A percentile compares a stretch with the other conserved stretches of the same genome.
phyloP scores from a whole-genome alignment of 2,113 vertebrate genomes.

The Lampris megalopsis region DNA sequence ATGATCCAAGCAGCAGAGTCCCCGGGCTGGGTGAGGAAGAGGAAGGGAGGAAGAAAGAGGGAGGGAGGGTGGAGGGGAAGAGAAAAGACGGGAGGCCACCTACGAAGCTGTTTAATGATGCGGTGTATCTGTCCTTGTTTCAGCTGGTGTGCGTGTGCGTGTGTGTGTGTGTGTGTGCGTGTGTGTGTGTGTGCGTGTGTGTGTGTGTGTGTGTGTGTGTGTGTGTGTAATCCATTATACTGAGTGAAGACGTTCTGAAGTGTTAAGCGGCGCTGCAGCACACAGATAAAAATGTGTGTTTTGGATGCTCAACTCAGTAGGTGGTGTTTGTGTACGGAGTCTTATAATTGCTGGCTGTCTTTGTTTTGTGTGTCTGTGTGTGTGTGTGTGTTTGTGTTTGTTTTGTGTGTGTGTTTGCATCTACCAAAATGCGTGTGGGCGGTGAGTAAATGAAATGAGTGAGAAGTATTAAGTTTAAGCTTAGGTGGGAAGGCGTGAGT shows the following conservation, averaged over 20 bases:
- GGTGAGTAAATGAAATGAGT: conserved; percentile 57
- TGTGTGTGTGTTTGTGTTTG: conserved; percentile 28
- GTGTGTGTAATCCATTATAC: conserved; percentile 51
- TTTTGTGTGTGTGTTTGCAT: conserved; percentile 29
- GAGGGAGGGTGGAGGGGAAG: conserved; percentile 49
- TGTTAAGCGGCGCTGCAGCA: conserved; percentile 62
- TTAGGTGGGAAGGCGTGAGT: conserved; percentile 60
- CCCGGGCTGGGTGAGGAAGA: conserved; percentile 49
- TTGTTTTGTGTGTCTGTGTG: conserved; percentile 61
- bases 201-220: conserved; percentile 5
- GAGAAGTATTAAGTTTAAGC: conserved; percentile 61
- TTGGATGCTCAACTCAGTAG: conserved; percentile 65
- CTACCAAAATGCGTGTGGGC: conserved; percentile 50
- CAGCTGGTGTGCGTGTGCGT: conserved; percentile 23
- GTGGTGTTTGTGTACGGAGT: conserved; percentile 68
- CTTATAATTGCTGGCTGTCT: conserved; percentile 72
- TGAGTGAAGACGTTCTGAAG: conserved; percentile 56
- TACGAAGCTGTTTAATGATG: conserved; percentile 64
- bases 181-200: conserved; percentile 29
- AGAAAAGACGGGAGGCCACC: conserved; percentile 65
- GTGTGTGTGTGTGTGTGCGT: conserved; percentile 22
- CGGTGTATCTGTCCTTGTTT: conserved; percentile 61
- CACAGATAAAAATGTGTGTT: conserved; percentile 74
- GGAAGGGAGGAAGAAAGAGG: not conserved
- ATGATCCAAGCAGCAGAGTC: conserved; percentile 56